Base-by-base conservation (phyloP, 2,888 invertebrate species). In the Beris morrisii region DNA sequence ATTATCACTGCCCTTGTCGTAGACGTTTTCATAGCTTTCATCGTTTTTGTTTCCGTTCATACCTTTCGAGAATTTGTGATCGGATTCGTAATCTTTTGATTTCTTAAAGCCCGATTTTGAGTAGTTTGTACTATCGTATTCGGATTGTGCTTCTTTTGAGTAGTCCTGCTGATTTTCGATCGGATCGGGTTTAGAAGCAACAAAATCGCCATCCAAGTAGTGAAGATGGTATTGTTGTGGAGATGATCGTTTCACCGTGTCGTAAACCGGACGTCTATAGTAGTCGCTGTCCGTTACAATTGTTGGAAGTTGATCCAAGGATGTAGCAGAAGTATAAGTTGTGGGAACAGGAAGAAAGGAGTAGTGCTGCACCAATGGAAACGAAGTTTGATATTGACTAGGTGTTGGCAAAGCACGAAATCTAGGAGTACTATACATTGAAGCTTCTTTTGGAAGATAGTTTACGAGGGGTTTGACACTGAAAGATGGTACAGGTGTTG, bases 101-200 rank as follows among this genome's bases (percentile, higher is more conserved):
- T 46, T 58, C 46, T 67, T 57, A 45, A 63, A 64, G 11, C 67
- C 69, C 4, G 65, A 57, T 43, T 63, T 65, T 4, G 61, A 52
- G 4, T 53, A 38, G 5, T 57, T 53, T 12, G 45, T 22, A 44
- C 11, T 32, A 6, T 22, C 48, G 45, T 43, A 64, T 13, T 64
- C 22, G 12, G 46, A 32, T 7, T 13, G 7, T 32, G 13, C 28
- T 9, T 15, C 45, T 11, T 55, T 15, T 13, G 22, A 12, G 12
- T 48, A 12, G 7, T 64, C 15, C 7, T 11, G 13, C 6, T 48
- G 48, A 48, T 48, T 12, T 5, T 15, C 7, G 12, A 3, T 48
- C 6, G 48, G 5, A 48, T 22, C 12, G 9, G 22, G 4, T 48
- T 61, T 38, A 9, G 61, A 61, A 50, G 45, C 12, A 6, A 58